Conservation (phyloP, 2,888 invertebrate genomes). For the Epirrita christyi region DNA sequence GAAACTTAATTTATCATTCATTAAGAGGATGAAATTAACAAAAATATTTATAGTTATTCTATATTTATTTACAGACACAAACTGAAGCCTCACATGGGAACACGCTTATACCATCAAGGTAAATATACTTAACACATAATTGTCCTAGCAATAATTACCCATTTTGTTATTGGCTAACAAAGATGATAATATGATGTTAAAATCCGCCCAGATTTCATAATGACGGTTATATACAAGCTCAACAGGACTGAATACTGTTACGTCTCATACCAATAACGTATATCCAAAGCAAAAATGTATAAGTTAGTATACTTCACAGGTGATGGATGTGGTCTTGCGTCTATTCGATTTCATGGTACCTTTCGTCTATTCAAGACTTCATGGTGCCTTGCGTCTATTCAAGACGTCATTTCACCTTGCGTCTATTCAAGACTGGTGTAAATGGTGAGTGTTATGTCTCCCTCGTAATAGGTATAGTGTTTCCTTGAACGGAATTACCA, state of each 20-base stretch:
- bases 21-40: background rate
- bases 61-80: slow-evolving; percentile 2
- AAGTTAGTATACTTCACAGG: background rate
- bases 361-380: no score
- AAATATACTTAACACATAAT: background rate
- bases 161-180: background rate
- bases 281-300: background rate
- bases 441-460: no score
- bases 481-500: no score
- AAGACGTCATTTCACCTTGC: no score
- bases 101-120: background rate
- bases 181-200: slow-evolving; percentile 50
- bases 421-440: no score
- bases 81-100: background rate
- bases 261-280: no score
- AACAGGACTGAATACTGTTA: slow-evolving; percentile 62
- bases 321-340: no score
- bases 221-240: slow-evolving; percentile 62
- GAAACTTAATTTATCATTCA: slow-evolving; percentile 17
- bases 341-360: no score
- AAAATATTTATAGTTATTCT: slow-evolving; percentile 45
- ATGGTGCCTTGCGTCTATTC: no score
- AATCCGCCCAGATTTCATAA: slow-evolving; percentile 46
- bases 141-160: background rate
- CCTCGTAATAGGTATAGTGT: no score